phyloP scores from a whole-genome alignment of 2,113 vertebrate species.

The Chlamydotis undulata region DNA sequence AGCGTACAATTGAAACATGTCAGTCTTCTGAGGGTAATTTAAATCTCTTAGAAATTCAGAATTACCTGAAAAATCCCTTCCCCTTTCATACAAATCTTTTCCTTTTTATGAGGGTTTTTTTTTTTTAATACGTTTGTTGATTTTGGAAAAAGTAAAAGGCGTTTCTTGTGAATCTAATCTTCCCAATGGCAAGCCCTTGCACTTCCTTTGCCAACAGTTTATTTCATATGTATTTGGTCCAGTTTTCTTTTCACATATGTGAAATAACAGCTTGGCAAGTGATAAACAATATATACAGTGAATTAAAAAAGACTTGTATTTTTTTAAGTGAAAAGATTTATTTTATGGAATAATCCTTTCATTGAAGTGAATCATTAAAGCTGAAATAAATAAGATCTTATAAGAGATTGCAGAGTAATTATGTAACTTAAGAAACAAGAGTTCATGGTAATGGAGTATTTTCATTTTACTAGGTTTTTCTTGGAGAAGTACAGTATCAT shows the following conservation, averaged over 20 bases:
- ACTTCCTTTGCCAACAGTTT: conserved; percentile 61
- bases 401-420: conserved; percentile 48
- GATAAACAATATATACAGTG: conserved; percentile 24
- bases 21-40: neutral
- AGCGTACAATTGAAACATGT: neutral
- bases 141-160: conserved; percentile 43
- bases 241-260: conserved; percentile 66
- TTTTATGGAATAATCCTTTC: conserved; percentile 38
- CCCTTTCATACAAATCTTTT: neutral
- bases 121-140: conserved; percentile 13
- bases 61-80: conserved; percentile 39
- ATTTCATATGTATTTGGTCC: conserved; percentile 62
- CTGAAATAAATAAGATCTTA: conserved; percentile 61
- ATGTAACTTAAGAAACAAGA: conserved; percentile 46
- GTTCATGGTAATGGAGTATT: conserved; percentile 51
- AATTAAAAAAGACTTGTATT: neutral
- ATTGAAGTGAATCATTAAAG: conserved; percentile 53
- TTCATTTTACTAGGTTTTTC: conserved; percentile 70
- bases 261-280: conserved; percentile 66
- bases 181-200: conserved; percentile 57
- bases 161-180: conserved; percentile 65
- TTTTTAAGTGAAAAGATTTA: conserved; percentile 24
- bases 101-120: neutral
- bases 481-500: conserved; percentile 53
- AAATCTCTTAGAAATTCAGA: neutral